Percentiles rank a stretch among this genome's conserved stretches.
Evolutionary conservation across 2,113 vertebrate genomes (phyloP).

Genomic region (Serinus canaria): DNA sequence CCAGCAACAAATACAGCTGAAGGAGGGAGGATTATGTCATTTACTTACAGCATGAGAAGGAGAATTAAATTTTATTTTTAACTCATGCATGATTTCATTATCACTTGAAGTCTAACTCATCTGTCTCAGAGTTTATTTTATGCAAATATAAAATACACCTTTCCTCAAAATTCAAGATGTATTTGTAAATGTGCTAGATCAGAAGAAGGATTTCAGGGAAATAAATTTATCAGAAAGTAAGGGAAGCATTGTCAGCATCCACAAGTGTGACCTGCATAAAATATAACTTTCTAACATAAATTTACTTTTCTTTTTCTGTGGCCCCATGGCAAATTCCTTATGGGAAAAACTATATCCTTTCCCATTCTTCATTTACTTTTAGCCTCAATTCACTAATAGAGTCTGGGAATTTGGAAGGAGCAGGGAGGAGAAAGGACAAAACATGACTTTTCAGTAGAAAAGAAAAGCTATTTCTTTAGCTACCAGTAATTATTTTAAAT

Average conservation of each 20-base stretch:
- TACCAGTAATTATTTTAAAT: background rate
- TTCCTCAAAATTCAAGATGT: background rate
- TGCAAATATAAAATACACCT: background rate
- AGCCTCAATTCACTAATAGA: background rate
- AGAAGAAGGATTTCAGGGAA: background rate
- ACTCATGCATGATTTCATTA: background rate
- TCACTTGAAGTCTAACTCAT: background rate
- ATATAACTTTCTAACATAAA: background rate
- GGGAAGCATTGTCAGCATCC: background rate
- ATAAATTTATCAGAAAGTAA: background rate
- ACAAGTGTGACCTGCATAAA: background rate
- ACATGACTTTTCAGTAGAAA: background rate
- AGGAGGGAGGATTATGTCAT: background rate
- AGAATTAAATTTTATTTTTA: background rate
- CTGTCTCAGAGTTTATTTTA: background rate
- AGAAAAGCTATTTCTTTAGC: background rate
- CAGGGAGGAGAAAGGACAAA: background rate
- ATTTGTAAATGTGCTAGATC: background rate
- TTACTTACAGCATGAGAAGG: background rate
- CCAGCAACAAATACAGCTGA: background rate
- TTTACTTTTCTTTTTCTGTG: background rate
- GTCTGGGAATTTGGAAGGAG: background rate
- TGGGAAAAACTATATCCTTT: background rate
- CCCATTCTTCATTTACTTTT: background rate
- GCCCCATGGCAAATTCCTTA: background rate